Percentiles rank a stretch among this genome's conserved stretches.
Evolutionary conservation across 1,140 invertebrate species (phyloP).

Genomic region (Anastrepha obliqua): DNA sequence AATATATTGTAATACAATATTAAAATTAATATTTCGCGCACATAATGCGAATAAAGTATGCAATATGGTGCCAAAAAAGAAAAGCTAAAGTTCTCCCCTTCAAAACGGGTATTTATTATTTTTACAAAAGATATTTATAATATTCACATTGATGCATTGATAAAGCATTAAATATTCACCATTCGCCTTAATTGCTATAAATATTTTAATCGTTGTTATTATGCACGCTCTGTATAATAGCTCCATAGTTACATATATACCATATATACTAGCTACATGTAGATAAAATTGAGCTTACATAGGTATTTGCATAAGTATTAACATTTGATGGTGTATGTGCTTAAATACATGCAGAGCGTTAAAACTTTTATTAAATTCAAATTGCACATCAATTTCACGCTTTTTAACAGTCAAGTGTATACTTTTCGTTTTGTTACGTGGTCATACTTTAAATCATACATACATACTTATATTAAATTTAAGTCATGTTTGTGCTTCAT

Average conservation of each 20-base stretch:
- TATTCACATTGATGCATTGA: background rate
- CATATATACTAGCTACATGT: too few relatives aligned
- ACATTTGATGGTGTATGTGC: too few relatives aligned
- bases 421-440: too few relatives aligned
- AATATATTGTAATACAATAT: conserved; percentile 13
- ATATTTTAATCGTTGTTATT: conserved; percentile 9
- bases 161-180: background rate
- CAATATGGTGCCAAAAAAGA: background rate
- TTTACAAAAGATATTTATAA: background rate
- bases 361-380: conserved; percentile 1
- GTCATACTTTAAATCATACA: background rate
- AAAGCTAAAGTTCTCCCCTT: background rate
- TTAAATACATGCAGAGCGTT: too few relatives aligned
- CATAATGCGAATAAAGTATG: background rate
- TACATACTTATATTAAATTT: background rate
- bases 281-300: too few relatives aligned
- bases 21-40: background rate
- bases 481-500: background rate
- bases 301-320: too few relatives aligned
- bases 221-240: background rate
- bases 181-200: background rate
- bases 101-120: too few relatives aligned
- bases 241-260: background rate
- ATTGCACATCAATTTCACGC: conserved; percentile 1
- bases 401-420: background rate